Evolutionary conservation across 2,888 invertebrate genomes (phyloP).

Genomic region (Metopia argyrocephala): DNA sequence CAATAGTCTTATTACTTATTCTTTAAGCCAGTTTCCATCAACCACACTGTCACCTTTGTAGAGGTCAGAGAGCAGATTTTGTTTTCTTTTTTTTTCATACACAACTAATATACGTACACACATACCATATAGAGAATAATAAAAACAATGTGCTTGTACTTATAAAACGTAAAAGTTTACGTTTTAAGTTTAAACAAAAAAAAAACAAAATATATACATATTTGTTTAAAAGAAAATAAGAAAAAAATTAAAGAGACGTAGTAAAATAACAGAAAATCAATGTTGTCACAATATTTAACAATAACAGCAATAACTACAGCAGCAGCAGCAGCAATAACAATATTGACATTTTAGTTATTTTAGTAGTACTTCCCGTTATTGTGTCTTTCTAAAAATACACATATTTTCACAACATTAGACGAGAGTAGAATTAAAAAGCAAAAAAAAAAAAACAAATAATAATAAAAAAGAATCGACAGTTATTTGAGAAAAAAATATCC

Average conservation of each 20-base stretch:
- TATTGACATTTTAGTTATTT: conserved; percentile 40
- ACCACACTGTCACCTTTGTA: conserved; percentile 2
- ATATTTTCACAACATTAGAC: neutral
- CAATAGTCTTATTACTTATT: neutral
- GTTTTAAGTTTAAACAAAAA: neutral
- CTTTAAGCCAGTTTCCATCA: neutral
- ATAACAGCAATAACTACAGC: neutral
- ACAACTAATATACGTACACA: neutral
- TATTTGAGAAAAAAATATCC: no score
- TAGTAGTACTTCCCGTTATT: conserved; percentile 22
- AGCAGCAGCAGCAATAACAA: conserved; percentile 7
- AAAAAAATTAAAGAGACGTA: neutral
- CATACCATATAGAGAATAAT: neutral
- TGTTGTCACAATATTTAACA: conserved; percentile 47
- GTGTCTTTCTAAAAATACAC: neutral
- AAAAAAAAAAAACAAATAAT: neutral
- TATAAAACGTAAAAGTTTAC: conserved; percentile 30
- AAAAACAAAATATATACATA: conserved; percentile 16
- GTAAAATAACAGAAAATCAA: conserved; percentile 43
- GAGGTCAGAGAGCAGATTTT: conserved; percentile 5
- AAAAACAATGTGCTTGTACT: conserved; percentile 20
- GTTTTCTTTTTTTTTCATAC: no score
- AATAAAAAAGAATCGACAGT: conserved; percentile 4
- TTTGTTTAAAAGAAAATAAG: no score
- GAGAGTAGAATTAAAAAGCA: neutral